Evolutionary conservation across 2,113 vertebrate genomes (phyloP).

Genomic region (Tragulus kanchil): DNA sequence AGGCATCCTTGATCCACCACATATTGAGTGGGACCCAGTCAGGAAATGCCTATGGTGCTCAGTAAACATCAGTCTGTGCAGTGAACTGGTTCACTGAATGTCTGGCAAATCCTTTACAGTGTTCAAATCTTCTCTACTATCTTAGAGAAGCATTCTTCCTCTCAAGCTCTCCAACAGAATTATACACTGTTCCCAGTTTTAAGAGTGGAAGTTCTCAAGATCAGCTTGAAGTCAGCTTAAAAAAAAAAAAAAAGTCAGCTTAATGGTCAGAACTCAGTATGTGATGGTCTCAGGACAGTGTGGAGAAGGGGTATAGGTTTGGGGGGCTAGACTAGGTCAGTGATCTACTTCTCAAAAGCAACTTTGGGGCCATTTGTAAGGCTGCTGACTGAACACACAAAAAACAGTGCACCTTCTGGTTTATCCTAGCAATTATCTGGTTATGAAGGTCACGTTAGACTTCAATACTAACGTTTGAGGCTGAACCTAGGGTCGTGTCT

Average conservation of each 20-base stretch:
- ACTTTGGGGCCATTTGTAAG: background rate
- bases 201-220: background rate
- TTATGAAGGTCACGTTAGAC: background rate
- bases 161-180: background rate
- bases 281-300: too few species aligned
- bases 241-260: background rate
- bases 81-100: background rate
- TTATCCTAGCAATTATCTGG: background rate
- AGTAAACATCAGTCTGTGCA: background rate
- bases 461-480: background rate
- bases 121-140: background rate
- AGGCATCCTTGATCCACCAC: background rate
- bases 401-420: background rate
- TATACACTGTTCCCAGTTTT: too few species aligned
- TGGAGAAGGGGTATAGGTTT: background rate
- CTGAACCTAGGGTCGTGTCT: background rate
- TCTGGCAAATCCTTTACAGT: background rate
- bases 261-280: background rate
- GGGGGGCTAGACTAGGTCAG: background rate
- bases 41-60: background rate
- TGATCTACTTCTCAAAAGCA: conserved; percentile 6
- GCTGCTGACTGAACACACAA: background rate
- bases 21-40: background rate
- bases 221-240: background rate
- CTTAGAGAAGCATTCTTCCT: too few species aligned